Evolutionary conservation across 2,113 vertebrate genomes (phyloP).

Genomic region (Charina bottae): DNA sequence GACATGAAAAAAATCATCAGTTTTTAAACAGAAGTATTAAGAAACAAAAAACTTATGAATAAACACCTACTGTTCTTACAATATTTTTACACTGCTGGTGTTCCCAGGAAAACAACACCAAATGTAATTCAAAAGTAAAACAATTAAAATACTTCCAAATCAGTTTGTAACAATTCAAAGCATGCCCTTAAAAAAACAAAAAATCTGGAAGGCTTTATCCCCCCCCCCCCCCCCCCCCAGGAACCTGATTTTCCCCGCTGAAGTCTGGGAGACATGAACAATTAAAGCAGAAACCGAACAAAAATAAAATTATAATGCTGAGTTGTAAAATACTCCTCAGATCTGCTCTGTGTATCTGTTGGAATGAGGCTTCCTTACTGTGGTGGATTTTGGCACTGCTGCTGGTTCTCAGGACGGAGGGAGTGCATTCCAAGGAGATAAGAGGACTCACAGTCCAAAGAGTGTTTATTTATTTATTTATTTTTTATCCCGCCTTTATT

Average conservation of each 20-base stretch:
- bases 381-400: too few species aligned
- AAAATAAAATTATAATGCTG: neutral
- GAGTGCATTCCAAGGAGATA: too few species aligned
- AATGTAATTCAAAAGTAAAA: neutral
- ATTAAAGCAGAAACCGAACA: neutral
- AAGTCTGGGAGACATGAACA: neutral
- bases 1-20: neutral
- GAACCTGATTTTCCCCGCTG: neutral
- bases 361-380: neutral
- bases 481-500: too few species aligned
- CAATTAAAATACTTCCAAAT: neutral
- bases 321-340: neutral
- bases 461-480: too few species aligned
- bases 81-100: neutral
- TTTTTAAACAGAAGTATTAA: neutral
- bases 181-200: neutral
- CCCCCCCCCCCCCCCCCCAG: too few species aligned
- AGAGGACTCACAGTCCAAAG: too few species aligned
- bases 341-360: neutral
- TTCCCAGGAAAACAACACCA: neutral
- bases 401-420: too few species aligned
- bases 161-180: neutral
- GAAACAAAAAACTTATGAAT: neutral
- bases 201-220: neutral
- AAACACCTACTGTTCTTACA: neutral